A percentile compares a stretch with the other conserved stretches of the same genome.
Conservation (phyloP, 2,797 vertebrate species). For the Tamandua tetradactyla region DNA sequence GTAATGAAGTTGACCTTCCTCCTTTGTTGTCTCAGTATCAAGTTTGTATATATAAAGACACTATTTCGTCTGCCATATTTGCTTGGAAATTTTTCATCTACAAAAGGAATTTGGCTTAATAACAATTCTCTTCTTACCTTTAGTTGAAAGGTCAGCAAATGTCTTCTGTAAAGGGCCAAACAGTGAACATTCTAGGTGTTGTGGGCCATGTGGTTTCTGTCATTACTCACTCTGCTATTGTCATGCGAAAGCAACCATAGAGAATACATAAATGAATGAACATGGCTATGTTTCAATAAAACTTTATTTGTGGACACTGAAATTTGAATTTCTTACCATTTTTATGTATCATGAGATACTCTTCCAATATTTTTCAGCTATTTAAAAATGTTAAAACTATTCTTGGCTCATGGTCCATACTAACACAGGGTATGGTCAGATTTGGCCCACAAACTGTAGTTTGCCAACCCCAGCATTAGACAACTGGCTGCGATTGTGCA, state of each 20-base stretch:
- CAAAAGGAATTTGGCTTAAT: slow-evolving; percentile 23
- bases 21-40: slow-evolving; percentile 55
- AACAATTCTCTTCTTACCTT: slow-evolving; percentile 47
- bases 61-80: slow-evolving; percentile 49
- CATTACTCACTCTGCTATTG: not conserved
- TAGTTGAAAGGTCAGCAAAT: not conserved
- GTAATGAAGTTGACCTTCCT: slow-evolving; percentile 71
- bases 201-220: not conserved
- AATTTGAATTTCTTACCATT: not conserved
- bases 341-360: not conserved
- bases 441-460: not conserved
- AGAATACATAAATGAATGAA: not conserved
- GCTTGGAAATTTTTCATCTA: not conserved
- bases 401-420: not conserved
- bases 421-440: not conserved
- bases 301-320: not conserved
- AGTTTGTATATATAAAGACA: slow-evolving; percentile 64
- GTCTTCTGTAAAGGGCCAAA: slow-evolving; percentile 5
- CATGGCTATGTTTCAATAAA: not conserved
- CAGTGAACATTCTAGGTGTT: slow-evolving; percentile 15
- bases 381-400: not conserved
- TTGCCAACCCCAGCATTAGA: not conserved
- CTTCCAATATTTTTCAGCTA: not conserved
- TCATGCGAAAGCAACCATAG: not conserved
- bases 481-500: not conserved